Conservation (phyloP, 2,888 invertebrate species). For the Clusia tigrina region DNA sequence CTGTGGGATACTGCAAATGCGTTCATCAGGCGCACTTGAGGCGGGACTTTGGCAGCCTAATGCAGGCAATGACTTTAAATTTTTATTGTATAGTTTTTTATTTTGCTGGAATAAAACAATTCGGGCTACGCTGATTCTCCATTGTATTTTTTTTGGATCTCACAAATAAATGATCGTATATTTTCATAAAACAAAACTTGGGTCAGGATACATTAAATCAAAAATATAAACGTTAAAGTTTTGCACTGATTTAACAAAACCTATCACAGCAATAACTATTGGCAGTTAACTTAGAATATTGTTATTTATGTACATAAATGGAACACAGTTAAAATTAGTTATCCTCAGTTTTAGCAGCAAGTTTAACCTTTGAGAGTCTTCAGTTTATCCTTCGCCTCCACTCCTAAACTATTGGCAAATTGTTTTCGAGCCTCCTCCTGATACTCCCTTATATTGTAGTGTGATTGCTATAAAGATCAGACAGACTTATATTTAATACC, state of each 20-base stretch:
- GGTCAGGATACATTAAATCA: no score
- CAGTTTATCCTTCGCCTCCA: constrained; percentile 52
- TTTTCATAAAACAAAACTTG: no score
- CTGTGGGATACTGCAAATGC: constrained; percentile 33
- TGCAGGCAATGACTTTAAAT: no score
- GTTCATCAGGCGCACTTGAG: constrained; percentile 33
- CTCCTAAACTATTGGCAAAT: constrained; percentile 56
- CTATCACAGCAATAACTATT: constrained; percentile 42
- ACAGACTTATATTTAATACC: constrained; percentile 6
- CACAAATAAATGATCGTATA: no score
- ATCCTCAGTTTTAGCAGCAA: background rate
- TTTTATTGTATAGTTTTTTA: no score
- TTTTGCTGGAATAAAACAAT: no score
- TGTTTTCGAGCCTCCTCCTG: constrained; percentile 56
- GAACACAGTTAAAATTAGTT: background rate
- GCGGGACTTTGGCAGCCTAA: no score
- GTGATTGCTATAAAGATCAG: constrained; percentile 50
- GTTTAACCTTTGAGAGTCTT: constrained; percentile 47
- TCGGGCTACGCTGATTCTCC: no score
- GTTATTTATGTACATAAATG: constrained; percentile 12
- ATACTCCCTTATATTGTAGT: constrained; percentile 60
- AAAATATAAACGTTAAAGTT: background rate
- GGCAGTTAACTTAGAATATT: constrained; percentile 21
- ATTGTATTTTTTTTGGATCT: no score
- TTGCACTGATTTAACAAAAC: constrained; percentile 17